phyloP scores from a whole-genome alignment of 1,140 invertebrate species.

The Lordiphosa mommai region DNA sequence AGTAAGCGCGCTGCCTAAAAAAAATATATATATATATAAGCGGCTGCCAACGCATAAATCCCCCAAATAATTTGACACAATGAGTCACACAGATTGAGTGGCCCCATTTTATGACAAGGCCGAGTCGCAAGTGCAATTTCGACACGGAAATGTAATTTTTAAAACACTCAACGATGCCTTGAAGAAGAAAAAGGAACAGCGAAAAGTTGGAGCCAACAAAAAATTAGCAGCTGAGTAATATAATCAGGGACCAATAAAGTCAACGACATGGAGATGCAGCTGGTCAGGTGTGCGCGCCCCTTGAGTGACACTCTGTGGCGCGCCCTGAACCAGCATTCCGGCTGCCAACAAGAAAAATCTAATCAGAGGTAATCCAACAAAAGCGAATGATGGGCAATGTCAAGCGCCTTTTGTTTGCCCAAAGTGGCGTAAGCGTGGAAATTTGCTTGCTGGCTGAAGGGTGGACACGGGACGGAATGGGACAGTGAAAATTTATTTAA shows the following conservation, averaged over 20 bases:
- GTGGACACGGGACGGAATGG: background rate
- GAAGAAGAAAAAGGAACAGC: constrained; percentile 2
- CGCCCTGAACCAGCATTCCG: constrained; percentile 16
- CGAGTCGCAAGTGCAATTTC: constrained; percentile 68
- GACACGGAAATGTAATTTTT: constrained; percentile 75
- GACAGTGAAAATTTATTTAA: constrained; percentile 63
- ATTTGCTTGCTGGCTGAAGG: constrained; percentile 46
- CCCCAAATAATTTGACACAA: constrained; percentile 76
- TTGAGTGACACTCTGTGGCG: constrained; percentile 54
- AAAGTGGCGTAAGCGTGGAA: constrained; percentile 68
- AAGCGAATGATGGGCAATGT: constrained; percentile 70
- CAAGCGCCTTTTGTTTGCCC: constrained; percentile 68
- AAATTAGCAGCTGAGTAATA: constrained; percentile 53
- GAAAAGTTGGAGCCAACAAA: constrained; percentile 24
- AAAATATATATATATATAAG: too few relatives aligned
- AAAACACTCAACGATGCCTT: constrained; percentile 52
- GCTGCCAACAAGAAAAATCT: constrained; percentile 64
- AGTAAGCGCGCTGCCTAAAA: too few relatives aligned
- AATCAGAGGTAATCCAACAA: constrained; percentile 79
- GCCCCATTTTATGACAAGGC: constrained; percentile 44
- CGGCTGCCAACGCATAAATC: constrained; percentile 73
- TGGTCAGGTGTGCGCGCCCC: constrained; percentile 25
- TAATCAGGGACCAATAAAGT: constrained; percentile 69
- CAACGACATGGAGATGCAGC: constrained; percentile 16
- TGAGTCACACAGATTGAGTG: constrained; percentile 76